phyloP scores from a whole-genome alignment of 35 echinoderm and acorn worm genomes.

The Diadema setosum region DNA sequence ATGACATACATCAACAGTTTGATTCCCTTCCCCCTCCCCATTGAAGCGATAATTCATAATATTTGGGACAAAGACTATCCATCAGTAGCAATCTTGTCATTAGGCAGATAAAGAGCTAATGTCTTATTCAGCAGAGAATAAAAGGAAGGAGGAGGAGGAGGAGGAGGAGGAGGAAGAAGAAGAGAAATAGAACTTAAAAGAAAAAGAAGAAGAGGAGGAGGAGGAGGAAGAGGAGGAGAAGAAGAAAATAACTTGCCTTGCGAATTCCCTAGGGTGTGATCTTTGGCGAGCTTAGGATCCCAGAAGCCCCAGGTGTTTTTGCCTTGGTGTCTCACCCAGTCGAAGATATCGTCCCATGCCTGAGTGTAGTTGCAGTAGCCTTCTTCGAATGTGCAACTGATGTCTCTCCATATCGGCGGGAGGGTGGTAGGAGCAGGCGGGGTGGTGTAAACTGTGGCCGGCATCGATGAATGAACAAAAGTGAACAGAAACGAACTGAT shows the following conservation, averaged over 20 bases:
- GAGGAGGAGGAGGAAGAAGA: no score
- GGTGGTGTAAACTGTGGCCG: background rate
- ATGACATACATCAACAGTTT: no score
- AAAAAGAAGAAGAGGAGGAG: background rate
- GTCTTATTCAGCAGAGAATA: no score
- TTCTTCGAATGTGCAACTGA: background rate
- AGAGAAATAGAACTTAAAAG: no score
- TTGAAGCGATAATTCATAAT: no score
- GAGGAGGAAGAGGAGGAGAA: background rate
- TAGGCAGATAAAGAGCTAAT: no score
- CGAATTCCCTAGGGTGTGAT: constrained; percentile 17
- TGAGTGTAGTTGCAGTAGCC: constrained; percentile 31
- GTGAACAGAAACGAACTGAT: no score
- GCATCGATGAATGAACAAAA: no score
- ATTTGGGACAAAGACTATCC: no score
- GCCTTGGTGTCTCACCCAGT: constrained; percentile 5
- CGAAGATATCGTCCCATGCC: constrained; percentile 1
- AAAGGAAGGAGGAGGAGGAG: no score
- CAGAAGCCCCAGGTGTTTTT: background rate
- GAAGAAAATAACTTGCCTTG: background rate
- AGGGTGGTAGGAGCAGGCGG: background rate
- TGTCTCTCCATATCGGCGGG: background rate
- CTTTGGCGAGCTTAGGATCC: background rate
- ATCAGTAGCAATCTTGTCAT: no score
- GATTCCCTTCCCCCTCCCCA: no score